Percentiles rank a stretch among this genome's conserved stretches.
phyloP scores from a whole-genome alignment of 92 coral and sea anemone genomes.

The Phenganax stokvisi region DNA sequence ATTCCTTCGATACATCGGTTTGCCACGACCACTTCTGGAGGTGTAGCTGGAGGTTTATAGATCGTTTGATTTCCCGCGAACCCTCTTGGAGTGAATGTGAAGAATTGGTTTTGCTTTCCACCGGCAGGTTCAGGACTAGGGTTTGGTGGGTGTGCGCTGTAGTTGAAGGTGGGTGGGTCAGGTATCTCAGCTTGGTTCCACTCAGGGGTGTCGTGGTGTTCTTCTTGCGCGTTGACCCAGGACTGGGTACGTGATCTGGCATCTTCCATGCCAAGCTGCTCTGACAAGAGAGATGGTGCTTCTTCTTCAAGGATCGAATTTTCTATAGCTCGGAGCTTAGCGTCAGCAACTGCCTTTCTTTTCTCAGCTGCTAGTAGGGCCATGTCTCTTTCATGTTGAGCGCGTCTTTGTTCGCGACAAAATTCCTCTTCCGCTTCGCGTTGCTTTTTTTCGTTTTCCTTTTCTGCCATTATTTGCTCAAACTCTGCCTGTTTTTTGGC shows the following conservation, averaged over 20 bases:
- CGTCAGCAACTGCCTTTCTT: slow-evolving; percentile 49
- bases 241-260: slow-evolving; percentile 22
- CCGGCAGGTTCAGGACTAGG: not conserved
- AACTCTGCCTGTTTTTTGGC: slow-evolving; percentile 52
- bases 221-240: slow-evolving; percentile 28
- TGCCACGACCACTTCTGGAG: not conserved
- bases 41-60: not conserved
- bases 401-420: slow-evolving; percentile 31
- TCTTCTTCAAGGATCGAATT: slow-evolving; percentile 39
- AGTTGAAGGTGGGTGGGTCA: not conserved
- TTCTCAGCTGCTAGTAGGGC: slow-evolving; percentile 48
- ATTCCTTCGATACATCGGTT: slow-evolving; percentile 1
- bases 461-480: slow-evolving; percentile 50
- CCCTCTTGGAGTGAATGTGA: not conserved
- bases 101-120: not conserved
- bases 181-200: not conserved
- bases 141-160: slow-evolving; percentile 2
- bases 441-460: slow-evolving; percentile 40
- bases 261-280: not conserved
- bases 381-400: slow-evolving; percentile 47
- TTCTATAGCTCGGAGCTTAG: slow-evolving; percentile 49
- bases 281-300: slow-evolving; percentile 3
- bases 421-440: slow-evolving; percentile 51
- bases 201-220: not conserved
- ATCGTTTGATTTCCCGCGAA: not conserved